Evolutionary conservation across 2,797 vertebrate genomes (phyloP).

Genomic region (Pseudocheirus occidentalis): DNA sequence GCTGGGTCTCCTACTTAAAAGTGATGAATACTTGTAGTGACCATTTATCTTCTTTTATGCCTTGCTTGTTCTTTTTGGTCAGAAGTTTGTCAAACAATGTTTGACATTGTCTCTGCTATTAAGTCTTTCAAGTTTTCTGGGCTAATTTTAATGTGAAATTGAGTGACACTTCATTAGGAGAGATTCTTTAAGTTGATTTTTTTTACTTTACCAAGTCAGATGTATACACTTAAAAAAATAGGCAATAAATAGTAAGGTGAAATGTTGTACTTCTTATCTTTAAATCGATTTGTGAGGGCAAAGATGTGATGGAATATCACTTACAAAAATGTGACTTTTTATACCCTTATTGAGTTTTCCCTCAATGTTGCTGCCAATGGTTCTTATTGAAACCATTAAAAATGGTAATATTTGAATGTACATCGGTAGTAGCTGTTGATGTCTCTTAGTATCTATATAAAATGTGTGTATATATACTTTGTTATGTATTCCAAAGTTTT

Average conservation of each 20-base stretch:
- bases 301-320: background rate
- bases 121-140: background rate
- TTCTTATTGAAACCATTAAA: background rate
- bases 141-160: background rate
- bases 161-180: background rate
- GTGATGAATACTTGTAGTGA: background rate
- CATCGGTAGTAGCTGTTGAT: background rate
- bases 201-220: background rate
- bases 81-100: background rate
- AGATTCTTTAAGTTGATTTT: background rate
- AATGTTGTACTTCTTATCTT: background rate
- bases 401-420: background rate
- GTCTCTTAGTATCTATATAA: background rate
- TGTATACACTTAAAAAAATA: background rate
- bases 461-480: too few relatives aligned
- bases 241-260: background rate
- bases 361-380: background rate
- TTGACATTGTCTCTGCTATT: background rate
- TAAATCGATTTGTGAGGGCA: background rate
- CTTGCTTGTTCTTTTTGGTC: background rate
- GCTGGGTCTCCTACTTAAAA: background rate
- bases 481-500: background rate
- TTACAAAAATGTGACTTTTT: background rate
- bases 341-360: background rate
- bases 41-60: background rate